Evolutionary conservation across 2,113 vertebrate genomes (phyloP).

Genomic region (Oncorhynchus tshawytscha): DNA sequence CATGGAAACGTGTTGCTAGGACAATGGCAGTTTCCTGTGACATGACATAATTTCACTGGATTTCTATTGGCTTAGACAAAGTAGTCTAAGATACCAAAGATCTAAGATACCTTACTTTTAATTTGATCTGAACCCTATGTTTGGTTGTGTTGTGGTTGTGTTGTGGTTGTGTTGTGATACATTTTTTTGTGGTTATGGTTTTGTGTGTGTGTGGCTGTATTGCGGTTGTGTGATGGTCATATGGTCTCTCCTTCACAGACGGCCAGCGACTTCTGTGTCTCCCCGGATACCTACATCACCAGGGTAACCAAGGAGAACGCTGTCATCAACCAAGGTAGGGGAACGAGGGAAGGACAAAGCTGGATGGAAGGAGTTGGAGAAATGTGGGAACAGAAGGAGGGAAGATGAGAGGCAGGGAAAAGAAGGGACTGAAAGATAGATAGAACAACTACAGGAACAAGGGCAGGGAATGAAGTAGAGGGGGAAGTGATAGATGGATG

Average conservation of each 20-base stretch:
- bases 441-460: not conserved
- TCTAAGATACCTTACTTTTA: too few species aligned
- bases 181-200: not conserved
- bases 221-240: conserved; percentile 43
- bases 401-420: not conserved
- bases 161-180: conserved; percentile 10
- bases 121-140: not conserved
- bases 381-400: not conserved
- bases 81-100: too few species aligned
- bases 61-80: too few species aligned
- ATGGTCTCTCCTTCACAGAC: conserved; percentile 66
- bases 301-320: conserved; percentile 81
- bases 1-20: conserved; percentile 52
- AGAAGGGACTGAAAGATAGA: not conserved
- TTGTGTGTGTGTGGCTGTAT: conserved; percentile 23
- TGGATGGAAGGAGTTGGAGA: not conserved
- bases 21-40: conserved; percentile 38
- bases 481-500: conserved; percentile 10
- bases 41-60: conserved; percentile 56
- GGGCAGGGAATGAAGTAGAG: not conserved
- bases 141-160: conserved; percentile 34
- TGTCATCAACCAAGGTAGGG: conserved; percentile 82
- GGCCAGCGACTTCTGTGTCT: conserved; percentile 90
- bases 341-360: not conserved
- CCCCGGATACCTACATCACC: conserved; percentile 84